phyloP scores from a whole-genome alignment of 1,140 invertebrate genomes.

The Bicyclus anynana region DNA sequence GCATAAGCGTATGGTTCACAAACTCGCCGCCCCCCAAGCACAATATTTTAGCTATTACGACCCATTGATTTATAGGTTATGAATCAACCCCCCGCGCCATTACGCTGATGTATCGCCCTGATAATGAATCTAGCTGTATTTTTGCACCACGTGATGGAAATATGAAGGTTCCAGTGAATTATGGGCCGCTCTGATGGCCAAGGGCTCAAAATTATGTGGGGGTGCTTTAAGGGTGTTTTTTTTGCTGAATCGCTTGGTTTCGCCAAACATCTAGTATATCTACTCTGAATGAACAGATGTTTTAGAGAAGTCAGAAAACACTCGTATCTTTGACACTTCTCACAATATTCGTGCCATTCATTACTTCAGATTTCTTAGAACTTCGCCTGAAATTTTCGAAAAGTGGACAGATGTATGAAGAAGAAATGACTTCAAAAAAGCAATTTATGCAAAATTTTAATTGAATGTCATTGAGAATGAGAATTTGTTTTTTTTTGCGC shows the following conservation, averaged over 20 bases:
- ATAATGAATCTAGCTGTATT: conserved; percentile 72
- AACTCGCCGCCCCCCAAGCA: conserved; percentile 7
- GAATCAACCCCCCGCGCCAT: conserved; percentile 61
- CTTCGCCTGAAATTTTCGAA: too few species aligned
- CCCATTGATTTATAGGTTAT: conserved; percentile 74
- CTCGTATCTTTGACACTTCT: too few species aligned
- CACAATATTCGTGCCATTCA: too few species aligned
- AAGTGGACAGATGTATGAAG: too few species aligned
- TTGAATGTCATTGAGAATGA: too few species aligned
- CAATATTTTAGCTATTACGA: conserved; percentile 67
- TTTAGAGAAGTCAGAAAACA: too few species aligned
- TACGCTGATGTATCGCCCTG: conserved; percentile 66
- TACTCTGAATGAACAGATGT: too few species aligned
- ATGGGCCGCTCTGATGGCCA: conserved; percentile 28
- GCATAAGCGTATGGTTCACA: not conserved
- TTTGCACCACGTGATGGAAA: conserved; percentile 65
- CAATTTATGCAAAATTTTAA: too few species aligned
- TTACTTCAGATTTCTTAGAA: too few species aligned
- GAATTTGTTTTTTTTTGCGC: too few species aligned
- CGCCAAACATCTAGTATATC: too few species aligned
- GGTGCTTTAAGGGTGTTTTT: not conserved
- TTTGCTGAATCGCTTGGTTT: not conserved
- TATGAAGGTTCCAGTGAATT: conserved; percentile 58
- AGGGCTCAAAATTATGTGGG: conserved; percentile 7
- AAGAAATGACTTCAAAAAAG: too few species aligned